A percentile compares a stretch with the other conserved stretches of the same genome.
Conservation (phyloP, 2,113 vertebrate genomes). For the Zootoca vivipara region DNA sequence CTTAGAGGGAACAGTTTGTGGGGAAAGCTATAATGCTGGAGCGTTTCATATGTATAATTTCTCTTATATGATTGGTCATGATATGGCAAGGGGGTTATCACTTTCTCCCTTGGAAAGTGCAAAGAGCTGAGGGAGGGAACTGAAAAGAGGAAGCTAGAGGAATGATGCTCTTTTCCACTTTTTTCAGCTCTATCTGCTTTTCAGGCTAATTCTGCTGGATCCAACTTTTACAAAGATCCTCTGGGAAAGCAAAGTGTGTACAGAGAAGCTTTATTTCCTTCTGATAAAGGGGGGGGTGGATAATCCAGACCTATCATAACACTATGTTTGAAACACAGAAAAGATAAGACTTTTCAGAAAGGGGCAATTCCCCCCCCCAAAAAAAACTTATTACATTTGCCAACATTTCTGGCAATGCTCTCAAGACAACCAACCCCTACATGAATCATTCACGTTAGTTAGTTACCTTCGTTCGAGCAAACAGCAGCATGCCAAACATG, state of each 20-base stretch:
- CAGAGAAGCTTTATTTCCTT: too few species aligned
- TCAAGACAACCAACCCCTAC: not conserved
- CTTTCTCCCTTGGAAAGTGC: too few species aligned
- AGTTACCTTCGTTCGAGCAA: slow-evolving; percentile 86
- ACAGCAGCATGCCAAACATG: slow-evolving; percentile 94
- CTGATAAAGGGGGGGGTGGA: too few species aligned
- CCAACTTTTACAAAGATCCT: too few species aligned
- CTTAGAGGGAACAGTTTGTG: not conserved
- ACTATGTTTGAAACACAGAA: not conserved
- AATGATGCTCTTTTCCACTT: too few species aligned
- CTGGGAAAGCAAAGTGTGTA: too few species aligned
- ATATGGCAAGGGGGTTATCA: too few species aligned
- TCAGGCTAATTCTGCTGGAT: too few species aligned
- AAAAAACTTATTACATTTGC: not conserved
- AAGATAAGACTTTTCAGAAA: not conserved
- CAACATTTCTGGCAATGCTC: not conserved
- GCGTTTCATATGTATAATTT: not conserved
- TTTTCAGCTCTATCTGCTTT: too few species aligned
- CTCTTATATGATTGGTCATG: not conserved
- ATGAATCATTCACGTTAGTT: not conserved
- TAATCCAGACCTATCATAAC: not conserved
- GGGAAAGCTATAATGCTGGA: not conserved
- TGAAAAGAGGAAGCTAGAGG: too few species aligned
- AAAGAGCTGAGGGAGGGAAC: too few species aligned
- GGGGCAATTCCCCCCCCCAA: rapidly evolving